phyloP scores from a whole-genome alignment of 2,113 vertebrate genomes.

The Perca schrenkii region DNA sequence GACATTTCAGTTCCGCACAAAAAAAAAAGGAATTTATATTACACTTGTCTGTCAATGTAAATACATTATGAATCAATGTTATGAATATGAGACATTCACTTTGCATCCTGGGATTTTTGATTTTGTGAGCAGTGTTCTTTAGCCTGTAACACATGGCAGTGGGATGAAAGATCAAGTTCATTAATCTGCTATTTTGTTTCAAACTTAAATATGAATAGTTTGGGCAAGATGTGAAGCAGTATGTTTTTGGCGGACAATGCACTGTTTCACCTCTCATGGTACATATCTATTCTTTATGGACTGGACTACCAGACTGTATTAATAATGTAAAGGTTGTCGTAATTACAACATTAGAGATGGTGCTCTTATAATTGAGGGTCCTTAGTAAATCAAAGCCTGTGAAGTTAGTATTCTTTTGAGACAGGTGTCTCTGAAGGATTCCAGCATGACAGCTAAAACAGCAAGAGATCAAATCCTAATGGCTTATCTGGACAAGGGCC shows the following conservation, averaged over 20 bases:
- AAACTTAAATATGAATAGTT: neutral
- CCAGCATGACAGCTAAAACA: slow-evolving; percentile 17
- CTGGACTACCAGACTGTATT: neutral
- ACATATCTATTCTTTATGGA: neutral
- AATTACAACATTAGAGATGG: neutral
- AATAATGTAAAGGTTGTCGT: neutral
- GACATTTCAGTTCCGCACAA: slow-evolving; percentile 26
- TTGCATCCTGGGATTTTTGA: neutral
- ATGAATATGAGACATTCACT: neutral
- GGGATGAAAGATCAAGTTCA: neutral
- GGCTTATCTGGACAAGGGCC: slow-evolving; percentile 31
- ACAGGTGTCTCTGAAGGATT: neutral
- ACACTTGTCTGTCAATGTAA: slow-evolving; percentile 51
- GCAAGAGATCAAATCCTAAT: slow-evolving; percentile 35
- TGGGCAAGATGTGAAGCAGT: neutral
- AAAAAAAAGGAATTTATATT: slow-evolving; percentile 34
- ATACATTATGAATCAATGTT: slow-evolving; percentile 4
- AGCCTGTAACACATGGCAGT: neutral
- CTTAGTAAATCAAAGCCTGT: slow-evolving; percentile 11
- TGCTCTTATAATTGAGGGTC: neutral
- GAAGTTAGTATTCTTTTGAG: neutral
- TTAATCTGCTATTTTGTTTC: too few relatives aligned
- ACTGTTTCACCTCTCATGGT: neutral
- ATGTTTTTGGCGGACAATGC: neutral
- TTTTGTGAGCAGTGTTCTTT: too few relatives aligned